Percentiles rank a stretch among this genome's conserved stretches.
Evolutionary conservation across 64 coral and sea anemone species (phyloP).

Genomic region (Stylophora pistillata): DNA sequence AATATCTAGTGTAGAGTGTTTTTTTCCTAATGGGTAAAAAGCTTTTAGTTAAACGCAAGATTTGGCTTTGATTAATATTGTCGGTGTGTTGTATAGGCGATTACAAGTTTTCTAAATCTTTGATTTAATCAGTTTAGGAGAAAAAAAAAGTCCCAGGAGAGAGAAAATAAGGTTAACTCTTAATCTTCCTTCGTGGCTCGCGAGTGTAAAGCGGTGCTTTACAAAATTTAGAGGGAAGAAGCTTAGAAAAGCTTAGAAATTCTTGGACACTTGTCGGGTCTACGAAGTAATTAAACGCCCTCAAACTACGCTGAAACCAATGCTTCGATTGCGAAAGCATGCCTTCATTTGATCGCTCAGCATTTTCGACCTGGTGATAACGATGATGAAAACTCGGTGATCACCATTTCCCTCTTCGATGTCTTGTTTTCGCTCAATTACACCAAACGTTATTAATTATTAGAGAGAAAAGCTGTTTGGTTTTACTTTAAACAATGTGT

Average conservation of each 20-base stretch:
- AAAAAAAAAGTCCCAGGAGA: too few relatives aligned
- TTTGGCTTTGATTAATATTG: slow-evolving; percentile 5
- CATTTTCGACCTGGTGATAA: too few relatives aligned
- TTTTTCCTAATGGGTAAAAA: not conserved
- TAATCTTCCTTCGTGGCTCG: not conserved
- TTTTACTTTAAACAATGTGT: too few relatives aligned
- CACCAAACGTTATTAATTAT: too few relatives aligned
- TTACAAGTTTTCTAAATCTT: not conserved
- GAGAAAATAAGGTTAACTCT: slow-evolving; percentile 14
- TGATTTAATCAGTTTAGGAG: slow-evolving; percentile 6
- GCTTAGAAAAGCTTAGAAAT: not conserved
- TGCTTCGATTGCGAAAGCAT: too few relatives aligned
- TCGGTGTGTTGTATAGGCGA: not conserved
- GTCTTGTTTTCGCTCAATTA: too few relatives aligned
- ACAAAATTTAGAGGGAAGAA: not conserved
- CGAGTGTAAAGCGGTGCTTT: not conserved
- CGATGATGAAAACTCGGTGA: too few relatives aligned
- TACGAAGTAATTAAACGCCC: not conserved
- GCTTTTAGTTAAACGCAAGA: slow-evolving; percentile 25
- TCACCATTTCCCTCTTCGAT: too few relatives aligned
- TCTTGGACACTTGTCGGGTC: too few relatives aligned
- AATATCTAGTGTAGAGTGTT: slow-evolving; percentile 2
- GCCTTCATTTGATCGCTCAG: too few relatives aligned
- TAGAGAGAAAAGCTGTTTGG: too few relatives aligned
- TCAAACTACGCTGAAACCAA: too few relatives aligned